Evolutionary conservation across 1,140 invertebrate genomes (phyloP).

Genomic region (Forficula auricularia): DNA sequence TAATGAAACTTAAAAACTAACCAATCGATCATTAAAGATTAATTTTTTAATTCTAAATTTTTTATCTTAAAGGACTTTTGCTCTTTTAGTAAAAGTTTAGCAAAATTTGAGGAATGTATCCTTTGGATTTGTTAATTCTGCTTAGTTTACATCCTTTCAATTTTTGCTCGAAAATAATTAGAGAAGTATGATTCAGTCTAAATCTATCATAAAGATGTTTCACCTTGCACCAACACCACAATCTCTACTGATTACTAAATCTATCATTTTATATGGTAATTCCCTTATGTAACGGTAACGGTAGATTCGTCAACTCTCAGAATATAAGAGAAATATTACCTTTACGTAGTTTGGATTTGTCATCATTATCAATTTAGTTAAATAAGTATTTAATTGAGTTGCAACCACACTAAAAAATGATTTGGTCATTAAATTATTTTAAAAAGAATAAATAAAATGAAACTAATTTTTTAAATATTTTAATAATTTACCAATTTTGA

Average conservation of each 20-base stretch:
- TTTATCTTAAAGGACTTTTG: no score
- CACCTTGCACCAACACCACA: slow-evolving; percentile 8
- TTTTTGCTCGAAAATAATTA: no score
- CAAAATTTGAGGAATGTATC: no score
- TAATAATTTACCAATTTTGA: slow-evolving; percentile 48
- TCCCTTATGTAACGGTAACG: no score
- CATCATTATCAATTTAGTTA: slow-evolving; percentile 58
- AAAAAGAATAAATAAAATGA: slow-evolving; percentile 1
- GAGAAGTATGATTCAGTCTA: background rate
- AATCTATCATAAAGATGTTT: background rate
- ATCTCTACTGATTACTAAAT: slow-evolving; percentile 1
- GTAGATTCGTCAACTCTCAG: no score
- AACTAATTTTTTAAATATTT: slow-evolving; percentile 1
- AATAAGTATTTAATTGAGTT: slow-evolving; percentile 49
- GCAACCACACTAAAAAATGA: slow-evolving; percentile 48
- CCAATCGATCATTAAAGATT: no score
- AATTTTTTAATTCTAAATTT: no score
- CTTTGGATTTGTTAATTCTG: no score
- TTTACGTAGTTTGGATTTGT: slow-evolving; percentile 66
- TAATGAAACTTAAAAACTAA: no score
- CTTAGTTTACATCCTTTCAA: no score
- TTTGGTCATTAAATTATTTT: background rate
- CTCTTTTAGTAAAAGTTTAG: no score
- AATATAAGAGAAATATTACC: slow-evolving; percentile 23
- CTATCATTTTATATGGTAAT: no score